These are phyloP conservation scores for Diglossa cyanea DNA, from an alignment of 2,797 vertebrate species.

Conservation along the genomic window DNA sequence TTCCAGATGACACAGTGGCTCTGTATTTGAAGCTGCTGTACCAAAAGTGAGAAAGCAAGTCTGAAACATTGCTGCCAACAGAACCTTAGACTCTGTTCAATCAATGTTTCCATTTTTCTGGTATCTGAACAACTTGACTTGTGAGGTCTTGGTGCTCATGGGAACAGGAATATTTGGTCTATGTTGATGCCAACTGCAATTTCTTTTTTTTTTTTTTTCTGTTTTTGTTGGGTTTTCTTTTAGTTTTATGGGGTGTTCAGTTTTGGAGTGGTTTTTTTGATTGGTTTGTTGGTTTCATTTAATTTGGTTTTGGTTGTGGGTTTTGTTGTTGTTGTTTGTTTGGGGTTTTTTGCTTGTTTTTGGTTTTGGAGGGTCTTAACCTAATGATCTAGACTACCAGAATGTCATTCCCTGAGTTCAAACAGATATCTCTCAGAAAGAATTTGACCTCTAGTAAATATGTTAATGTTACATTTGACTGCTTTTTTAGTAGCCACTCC, in stretches of 20 bases:
- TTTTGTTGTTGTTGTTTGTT: neutral
- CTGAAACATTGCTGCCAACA: neutral
- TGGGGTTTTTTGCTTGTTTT: neutral
- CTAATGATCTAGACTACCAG: neutral
- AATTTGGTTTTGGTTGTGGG: neutral
- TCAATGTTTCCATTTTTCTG: neutral
- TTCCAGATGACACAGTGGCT: neutral
- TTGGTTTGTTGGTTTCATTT: too few relatives aligned
- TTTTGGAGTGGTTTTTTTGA: neutral
- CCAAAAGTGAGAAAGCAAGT: neutral
- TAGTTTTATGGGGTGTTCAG: neutral
- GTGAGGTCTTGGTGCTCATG: neutral
- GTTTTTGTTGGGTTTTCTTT: neutral
- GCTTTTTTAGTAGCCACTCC: neutral
- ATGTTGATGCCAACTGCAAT: neutral
- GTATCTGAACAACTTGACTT: neutral
- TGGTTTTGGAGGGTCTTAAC: neutral
- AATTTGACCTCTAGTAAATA: neutral
- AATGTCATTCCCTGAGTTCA: neutral
- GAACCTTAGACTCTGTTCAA: neutral
- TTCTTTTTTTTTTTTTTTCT: neutral
- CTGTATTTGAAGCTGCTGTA: neutral
- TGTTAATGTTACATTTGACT: neutral
- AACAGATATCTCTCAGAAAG: neutral
- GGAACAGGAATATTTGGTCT: neutral